Percentiles rank a stretch among this genome's conserved stretches.
Conservation (phyloP, 2,888 invertebrate genomes). For the Horisme vitalbata region DNA sequence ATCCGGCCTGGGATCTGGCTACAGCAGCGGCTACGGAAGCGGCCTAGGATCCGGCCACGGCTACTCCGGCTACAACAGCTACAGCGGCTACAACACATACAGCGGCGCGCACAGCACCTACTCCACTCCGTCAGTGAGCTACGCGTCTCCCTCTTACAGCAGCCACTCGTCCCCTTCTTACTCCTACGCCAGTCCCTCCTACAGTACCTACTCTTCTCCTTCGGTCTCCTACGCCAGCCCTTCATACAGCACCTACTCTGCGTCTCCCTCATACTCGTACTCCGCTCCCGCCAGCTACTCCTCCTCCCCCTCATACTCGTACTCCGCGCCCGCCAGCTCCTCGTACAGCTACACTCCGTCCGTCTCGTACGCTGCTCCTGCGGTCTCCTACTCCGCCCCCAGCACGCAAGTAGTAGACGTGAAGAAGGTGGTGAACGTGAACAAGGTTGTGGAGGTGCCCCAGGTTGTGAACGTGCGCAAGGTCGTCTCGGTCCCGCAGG, state of each 20-base stretch:
- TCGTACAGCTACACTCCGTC: slow-evolving; percentile 11
- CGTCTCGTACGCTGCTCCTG: slow-evolving; percentile 21
- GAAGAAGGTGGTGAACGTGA: slow-evolving; percentile 49
- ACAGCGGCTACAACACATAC: slow-evolving; percentile 19
- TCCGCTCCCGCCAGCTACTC: slow-evolving; percentile 9
- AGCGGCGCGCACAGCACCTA: slow-evolving; percentile 17
- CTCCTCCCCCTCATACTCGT: slow-evolving; percentile 18
- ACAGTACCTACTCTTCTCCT: slow-evolving; percentile 20
- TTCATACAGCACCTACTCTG: slow-evolving; percentile 11
- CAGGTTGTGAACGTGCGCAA: slow-evolving; percentile 49
- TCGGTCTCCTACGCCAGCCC: slow-evolving; percentile 21
- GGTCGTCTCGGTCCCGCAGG: slow-evolving; percentile 55
- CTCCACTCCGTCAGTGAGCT: slow-evolving; percentile 17
- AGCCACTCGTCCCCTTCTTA: no score
- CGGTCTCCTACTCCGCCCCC: slow-evolving; percentile 22
- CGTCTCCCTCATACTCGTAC: slow-evolving; percentile 9
- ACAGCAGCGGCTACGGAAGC: no score
- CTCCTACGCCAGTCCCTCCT: slow-evolving; percentile 4
- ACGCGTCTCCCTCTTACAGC: slow-evolving; percentile 11
- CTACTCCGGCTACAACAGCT: slow-evolving; percentile 17
- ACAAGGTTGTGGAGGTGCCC: slow-evolving; percentile 48
- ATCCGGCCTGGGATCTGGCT: slow-evolving; percentile 6
- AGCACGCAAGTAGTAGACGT: slow-evolving; percentile 38
- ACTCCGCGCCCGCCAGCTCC: slow-evolving; percentile 14
- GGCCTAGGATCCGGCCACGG: slow-evolving; percentile 11